A percentile compares a stretch with the other conserved stretches of the same genome.
Evolutionary conservation across 1,140 invertebrate genomes (phyloP).

Genomic region (Zelostemma sp.): DNA sequence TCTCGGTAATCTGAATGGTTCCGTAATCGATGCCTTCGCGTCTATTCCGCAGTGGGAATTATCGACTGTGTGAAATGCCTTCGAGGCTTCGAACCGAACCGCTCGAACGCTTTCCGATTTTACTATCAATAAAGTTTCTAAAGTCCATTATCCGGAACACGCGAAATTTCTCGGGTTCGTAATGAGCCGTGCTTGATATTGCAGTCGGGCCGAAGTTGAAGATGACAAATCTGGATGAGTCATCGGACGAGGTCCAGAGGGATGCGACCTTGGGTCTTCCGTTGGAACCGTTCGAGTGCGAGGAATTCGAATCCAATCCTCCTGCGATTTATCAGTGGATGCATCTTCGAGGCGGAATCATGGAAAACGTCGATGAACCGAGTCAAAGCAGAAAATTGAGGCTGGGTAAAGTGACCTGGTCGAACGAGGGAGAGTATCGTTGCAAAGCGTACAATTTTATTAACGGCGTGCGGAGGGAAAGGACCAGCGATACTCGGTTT

Average conservation of each 20-base stretch:
- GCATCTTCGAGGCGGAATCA: slow-evolving; percentile 58
- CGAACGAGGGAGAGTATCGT: slow-evolving; percentile 65
- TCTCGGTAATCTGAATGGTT: neutral
- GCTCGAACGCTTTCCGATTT: no score
- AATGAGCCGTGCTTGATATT: no score
- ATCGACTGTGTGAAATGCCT: no score
- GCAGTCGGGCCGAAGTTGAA: slow-evolving; percentile 83
- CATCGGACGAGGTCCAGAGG: slow-evolving; percentile 72
- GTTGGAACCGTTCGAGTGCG: slow-evolving; percentile 82
- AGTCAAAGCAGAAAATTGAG: slow-evolving; percentile 52
- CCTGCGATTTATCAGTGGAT: slow-evolving; percentile 75
- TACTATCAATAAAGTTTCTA: no score
- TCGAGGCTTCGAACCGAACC: no score
- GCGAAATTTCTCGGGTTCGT: no score
- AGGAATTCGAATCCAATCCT: slow-evolving; percentile 85
- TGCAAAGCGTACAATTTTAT: slow-evolving; percentile 66
- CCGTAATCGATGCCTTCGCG: neutral
- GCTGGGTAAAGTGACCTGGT: slow-evolving; percentile 64
- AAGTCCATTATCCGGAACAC: no score
- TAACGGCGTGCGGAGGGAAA: slow-evolving; percentile 62
- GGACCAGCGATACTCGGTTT: slow-evolving; percentile 57
- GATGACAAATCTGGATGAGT: slow-evolving; percentile 68
- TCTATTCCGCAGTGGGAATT: neutral
- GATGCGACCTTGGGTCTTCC: slow-evolving; percentile 69
- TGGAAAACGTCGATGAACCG: slow-evolving; percentile 57